Evolutionary conservation across 1,140 invertebrate species (phyloP).

Genomic region (Bombus impatiens): DNA sequence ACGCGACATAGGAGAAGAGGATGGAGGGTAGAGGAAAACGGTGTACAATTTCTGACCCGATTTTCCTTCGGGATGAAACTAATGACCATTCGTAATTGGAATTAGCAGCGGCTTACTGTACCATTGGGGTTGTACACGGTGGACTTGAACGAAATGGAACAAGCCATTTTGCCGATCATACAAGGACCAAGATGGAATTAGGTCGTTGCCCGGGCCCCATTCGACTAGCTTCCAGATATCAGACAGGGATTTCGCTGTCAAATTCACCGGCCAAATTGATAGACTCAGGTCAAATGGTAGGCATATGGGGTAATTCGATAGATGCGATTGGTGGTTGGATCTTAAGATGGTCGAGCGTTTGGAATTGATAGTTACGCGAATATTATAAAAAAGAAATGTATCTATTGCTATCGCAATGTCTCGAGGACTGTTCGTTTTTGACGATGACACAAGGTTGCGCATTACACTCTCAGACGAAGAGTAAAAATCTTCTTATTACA

Average conservation of each 20-base stretch:
- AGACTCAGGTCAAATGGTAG: not conserved
- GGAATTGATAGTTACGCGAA: not conserved
- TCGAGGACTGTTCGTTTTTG: too few species aligned
- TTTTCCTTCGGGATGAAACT: conserved; percentile 78
- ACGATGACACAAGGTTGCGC: too few species aligned
- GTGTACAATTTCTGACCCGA: conserved; percentile 54
- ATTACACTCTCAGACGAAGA: too few species aligned
- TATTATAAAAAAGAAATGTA: too few species aligned
- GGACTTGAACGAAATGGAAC: conserved; percentile 16
- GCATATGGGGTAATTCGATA: not conserved
- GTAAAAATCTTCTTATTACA: too few species aligned
- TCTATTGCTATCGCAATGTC: too few species aligned
- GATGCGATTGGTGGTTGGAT: not conserved
- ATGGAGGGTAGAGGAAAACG: conserved; percentile 42
- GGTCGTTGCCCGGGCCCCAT: not conserved
- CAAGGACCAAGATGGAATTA: not conserved
- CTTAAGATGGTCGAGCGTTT: too few species aligned
- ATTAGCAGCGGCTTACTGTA: conserved; percentile 69
- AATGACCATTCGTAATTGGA: conserved; percentile 80
- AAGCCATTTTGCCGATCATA: not conserved
- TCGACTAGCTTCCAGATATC: not conserved
- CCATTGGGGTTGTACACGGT: not conserved
- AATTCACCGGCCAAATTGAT: conserved; percentile 34
- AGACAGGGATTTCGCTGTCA: conserved; percentile 34
- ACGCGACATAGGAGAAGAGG: not conserved